These are phyloP conservation scores for Notechis scutatus DNA, from an alignment of 2,113 vertebrate genomes.

Conservation along the genomic window DNA sequence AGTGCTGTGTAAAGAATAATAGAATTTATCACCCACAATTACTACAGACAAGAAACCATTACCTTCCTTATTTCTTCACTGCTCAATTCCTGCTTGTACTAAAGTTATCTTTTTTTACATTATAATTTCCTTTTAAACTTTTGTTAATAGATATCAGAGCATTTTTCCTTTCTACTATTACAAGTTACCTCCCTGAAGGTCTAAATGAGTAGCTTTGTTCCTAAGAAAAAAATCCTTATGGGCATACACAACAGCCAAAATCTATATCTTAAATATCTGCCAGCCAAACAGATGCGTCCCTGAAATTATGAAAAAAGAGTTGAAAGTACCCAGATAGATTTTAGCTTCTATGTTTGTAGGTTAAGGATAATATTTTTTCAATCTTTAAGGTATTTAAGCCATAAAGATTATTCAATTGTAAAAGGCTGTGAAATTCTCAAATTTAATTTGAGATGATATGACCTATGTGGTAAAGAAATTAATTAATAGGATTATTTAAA, in stretches of 20 bases:
- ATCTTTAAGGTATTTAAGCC: not conserved
- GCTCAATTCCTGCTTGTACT: not conserved
- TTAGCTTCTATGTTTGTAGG: not conserved
- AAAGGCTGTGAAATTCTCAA: not conserved
- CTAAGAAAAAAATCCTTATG: not conserved
- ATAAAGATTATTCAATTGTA: not conserved
- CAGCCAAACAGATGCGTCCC: not conserved
- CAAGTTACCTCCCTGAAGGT: not conserved
- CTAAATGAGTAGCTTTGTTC: accelerated
- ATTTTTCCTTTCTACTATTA: not conserved
- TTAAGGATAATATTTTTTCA: not conserved
- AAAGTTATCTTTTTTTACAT: not conserved
- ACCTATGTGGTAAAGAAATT: not conserved
- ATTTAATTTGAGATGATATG: not conserved
- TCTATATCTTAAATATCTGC: not conserved
- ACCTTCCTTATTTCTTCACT: not conserved
- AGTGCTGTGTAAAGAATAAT: not conserved
- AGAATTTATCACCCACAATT: not conserved
- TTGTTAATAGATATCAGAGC: not conserved
- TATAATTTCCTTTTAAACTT: not conserved
- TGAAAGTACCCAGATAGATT: not conserved
- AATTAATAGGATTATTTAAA: not conserved
- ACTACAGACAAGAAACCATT: not conserved
- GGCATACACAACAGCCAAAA: not conserved
- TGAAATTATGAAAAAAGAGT: not conserved